Evolutionary conservation across 2,888 invertebrate genomes (phyloP), one percentile per base, ranked within the genome.

Genomic region (Smittia sp.): DNA sequence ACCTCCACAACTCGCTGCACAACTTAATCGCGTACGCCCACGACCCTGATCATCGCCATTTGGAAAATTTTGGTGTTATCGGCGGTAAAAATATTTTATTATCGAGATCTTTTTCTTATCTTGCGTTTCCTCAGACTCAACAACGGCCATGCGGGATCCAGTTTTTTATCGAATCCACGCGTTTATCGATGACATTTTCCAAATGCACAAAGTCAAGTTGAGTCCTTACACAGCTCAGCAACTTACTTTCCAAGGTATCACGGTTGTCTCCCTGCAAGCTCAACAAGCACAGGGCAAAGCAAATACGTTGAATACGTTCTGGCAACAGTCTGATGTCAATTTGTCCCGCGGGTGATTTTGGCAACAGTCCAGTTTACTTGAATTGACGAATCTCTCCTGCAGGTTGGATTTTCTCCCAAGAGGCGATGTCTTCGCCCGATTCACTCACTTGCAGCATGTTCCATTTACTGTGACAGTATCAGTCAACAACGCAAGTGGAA

Each of bases 141-240:
- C 92, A 0, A 93, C 93, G 0, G 91, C 93, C 0, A 93, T 94
- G 93, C 85, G 94, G 1, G 94, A 94, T 82, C 93, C 94, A 0
- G 83, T 90, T 18, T 94, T 94, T 85, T 94, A 93, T 83, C 88
- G 91, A 79, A 93, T 91, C 91, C 94, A 94, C 78, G 86, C 90
- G 0, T 90, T 88, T 79, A 84, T 93, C 24, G 91, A 94, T 78
- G 89, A 91, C 76, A 83, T 94, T 27, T 93, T 93, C 85, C 86
- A 87, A 76, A 85, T 88, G 76, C 89, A 89, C 81, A 93, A 93
- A 81, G 83, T 84, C 75, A 88, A 88, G 13, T 82, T 94, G 25
- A 84, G 88, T 0, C 85, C 88, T 1, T 94, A 94, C 80, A 84
- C 83, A 0, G 78, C 79, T 1, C 82, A 85, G 54, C 85, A 85